phyloP scores from a whole-genome alignment of 2,888 invertebrate genomes.

The Ichneumon xanthorius region DNA sequence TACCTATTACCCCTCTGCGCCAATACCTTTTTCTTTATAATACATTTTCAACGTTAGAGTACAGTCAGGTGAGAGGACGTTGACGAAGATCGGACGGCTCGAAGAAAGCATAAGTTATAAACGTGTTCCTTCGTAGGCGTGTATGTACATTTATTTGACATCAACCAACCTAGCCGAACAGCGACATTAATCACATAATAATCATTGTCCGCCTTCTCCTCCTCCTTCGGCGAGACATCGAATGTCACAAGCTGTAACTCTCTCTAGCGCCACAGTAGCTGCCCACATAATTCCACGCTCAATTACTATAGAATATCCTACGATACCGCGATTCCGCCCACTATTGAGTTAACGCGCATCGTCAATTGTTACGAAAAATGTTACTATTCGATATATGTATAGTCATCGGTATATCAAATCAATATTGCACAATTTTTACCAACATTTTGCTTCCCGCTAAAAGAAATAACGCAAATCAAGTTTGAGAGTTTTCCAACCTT shows the following conservation, averaged over 20 bases:
- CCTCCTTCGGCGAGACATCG: conserved; percentile 5
- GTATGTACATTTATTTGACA: conserved; percentile 5
- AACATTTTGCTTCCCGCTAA: no score
- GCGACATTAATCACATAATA: conserved; percentile 26
- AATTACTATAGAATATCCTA: conserved; percentile 45
- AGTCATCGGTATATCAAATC: no score
- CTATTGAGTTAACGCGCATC: background rate
- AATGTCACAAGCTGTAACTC: conserved; percentile 3
- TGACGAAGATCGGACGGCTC: background rate
- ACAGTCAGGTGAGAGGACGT: conserved; percentile 8
- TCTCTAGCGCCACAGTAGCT: conserved; percentile 9
- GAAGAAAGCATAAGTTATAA: background rate
- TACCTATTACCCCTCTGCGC: conserved; percentile 14
- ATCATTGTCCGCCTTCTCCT: conserved; percentile 11
- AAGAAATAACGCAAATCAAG: no score
- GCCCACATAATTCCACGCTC: conserved; percentile 35
- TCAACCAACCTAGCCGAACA: background rate
- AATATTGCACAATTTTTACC: no score
- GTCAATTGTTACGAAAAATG: no score
- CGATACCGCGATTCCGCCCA: conserved; percentile 10
- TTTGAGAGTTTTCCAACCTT: no score
- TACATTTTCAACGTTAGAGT: background rate
- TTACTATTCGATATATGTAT: no score
- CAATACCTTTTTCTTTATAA: conserved; percentile 3
- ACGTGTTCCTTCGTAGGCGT: conserved; percentile 47